Evolutionary conservation across 2,113 vertebrate genomes (phyloP).

Genomic region (Pitta sordida): DNA sequence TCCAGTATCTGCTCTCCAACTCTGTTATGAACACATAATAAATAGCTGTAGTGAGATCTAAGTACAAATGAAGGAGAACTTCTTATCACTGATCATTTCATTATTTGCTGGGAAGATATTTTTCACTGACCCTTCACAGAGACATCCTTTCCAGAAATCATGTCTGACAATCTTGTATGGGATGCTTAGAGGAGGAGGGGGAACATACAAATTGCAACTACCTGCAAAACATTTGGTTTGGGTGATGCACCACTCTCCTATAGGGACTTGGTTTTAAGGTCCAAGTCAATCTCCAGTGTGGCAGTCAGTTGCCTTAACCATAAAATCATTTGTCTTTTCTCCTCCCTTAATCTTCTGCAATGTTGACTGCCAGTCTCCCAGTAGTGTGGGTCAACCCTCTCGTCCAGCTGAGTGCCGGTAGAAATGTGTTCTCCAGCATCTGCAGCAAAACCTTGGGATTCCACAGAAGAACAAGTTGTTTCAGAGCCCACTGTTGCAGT

Average conservation of each 20-base stretch:
- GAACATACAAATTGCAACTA: not conserved
- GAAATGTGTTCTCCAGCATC: not conserved
- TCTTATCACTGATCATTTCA: not conserved
- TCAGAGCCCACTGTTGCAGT: not conserved
- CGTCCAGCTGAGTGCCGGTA: not conserved
- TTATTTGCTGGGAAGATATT: not conserved
- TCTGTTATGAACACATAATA: not conserved
- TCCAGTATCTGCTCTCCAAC: not conserved
- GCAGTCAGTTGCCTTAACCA: not conserved
- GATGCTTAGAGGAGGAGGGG: not conserved
- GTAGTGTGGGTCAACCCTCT: rapidly evolving
- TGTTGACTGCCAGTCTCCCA: not conserved
- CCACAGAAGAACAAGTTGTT: not conserved
- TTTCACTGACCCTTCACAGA: not conserved
- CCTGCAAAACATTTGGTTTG: not conserved
- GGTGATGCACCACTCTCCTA: not conserved
- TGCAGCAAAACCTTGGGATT: not conserved
- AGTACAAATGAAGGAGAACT: not conserved
- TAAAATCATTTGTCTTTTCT: not conserved
- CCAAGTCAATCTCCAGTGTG: not conserved
- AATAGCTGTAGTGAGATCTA: not conserved
- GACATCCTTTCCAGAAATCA: not conserved
- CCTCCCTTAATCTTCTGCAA: not conserved
- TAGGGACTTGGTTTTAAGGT: not conserved
- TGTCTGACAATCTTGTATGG: not conserved